phyloP scores from a whole-genome alignment of 1,140 invertebrate genomes.

The Atopsyche davidsoni region DNA sequence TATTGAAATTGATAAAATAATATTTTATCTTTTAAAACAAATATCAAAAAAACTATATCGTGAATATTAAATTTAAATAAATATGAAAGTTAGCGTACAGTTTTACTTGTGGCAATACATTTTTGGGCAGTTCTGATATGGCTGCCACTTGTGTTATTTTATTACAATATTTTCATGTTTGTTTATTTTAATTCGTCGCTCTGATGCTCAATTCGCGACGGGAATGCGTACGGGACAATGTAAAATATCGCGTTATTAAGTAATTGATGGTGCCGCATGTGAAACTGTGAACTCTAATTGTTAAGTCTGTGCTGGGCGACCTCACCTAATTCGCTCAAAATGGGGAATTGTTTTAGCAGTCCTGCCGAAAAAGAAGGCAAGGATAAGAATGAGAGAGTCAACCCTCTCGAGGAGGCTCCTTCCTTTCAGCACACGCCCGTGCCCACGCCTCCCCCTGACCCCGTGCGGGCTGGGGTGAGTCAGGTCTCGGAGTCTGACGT shows the following conservation, averaged over 20 bases:
- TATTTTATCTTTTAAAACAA: no score
- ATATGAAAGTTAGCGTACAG: not conserved
- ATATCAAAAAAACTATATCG: no score
- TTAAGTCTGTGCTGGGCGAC: constrained; percentile 16
- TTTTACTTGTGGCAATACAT: constrained; percentile 14
- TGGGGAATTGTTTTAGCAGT: constrained; percentile 69
- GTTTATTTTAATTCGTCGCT: constrained; percentile 18
- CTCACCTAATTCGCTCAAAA: constrained; percentile 33
- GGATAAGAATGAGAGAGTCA: constrained; percentile 56
- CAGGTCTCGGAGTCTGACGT: constrained; percentile 55
- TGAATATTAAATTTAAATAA: not conserved
- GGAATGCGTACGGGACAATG: constrained; percentile 16
- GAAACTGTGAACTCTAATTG: constrained; percentile 13
- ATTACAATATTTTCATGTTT: constrained; percentile 25
- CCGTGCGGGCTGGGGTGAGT: constrained; percentile 52
- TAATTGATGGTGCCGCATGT: constrained; percentile 15
- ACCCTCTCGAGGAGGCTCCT: constrained; percentile 55
- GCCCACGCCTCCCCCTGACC: constrained; percentile 59
- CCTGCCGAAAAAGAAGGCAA: constrained; percentile 57
- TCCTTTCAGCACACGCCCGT: constrained; percentile 55
- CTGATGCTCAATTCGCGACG: constrained; percentile 10
- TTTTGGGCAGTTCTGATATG: constrained; percentile 19
- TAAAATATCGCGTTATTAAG: constrained; percentile 7
- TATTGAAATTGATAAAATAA: no score
- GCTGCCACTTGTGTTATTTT: constrained; percentile 25